phyloP scores from a whole-genome alignment of 2,797 vertebrate genomes.

The Sparidentex hasta region DNA sequence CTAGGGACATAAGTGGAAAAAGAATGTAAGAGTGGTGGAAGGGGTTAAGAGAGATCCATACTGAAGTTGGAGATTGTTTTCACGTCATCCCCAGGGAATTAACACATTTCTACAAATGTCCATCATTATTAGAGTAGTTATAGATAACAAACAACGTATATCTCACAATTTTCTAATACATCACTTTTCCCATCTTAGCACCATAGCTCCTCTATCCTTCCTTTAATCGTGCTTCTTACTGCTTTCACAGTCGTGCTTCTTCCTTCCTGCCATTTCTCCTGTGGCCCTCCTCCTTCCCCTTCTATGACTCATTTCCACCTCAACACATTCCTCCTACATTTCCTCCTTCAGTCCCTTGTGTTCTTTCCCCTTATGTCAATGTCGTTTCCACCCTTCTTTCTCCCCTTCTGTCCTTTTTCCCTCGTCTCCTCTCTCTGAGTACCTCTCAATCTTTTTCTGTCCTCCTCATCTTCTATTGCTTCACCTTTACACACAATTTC shows the following conservation, averaged over 20 bases:
- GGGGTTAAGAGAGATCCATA: slow-evolving; percentile 28
- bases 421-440: neutral
- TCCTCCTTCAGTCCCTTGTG: neutral
- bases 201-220: slow-evolving; percentile 7
- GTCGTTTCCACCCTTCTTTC: neutral
- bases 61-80: slow-evolving; percentile 42
- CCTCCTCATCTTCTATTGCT: neutral
- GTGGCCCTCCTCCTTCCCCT: neutral
- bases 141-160: slow-evolving; percentile 47
- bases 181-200: slow-evolving; percentile 21
- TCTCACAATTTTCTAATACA: slow-evolving; percentile 20
- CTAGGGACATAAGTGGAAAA: slow-evolving; percentile 2
- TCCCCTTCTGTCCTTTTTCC: neutral
- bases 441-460: neutral
- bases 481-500: neutral
- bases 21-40: slow-evolving; percentile 19
- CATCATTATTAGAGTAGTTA: slow-evolving; percentile 1
- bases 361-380: neutral
- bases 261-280: neutral
- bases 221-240: slow-evolving; percentile 12
- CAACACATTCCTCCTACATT: slow-evolving; percentile 1
- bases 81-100: slow-evolving; percentile 43
- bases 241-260: neutral
- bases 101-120: slow-evolving; percentile 21
- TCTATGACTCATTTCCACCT: slow-evolving; percentile 24